These are phyloP conservation scores for Synanthedon tipuliformis DNA, from an alignment of 2,888 invertebrate species.

Conservation along the genomic window DNA sequence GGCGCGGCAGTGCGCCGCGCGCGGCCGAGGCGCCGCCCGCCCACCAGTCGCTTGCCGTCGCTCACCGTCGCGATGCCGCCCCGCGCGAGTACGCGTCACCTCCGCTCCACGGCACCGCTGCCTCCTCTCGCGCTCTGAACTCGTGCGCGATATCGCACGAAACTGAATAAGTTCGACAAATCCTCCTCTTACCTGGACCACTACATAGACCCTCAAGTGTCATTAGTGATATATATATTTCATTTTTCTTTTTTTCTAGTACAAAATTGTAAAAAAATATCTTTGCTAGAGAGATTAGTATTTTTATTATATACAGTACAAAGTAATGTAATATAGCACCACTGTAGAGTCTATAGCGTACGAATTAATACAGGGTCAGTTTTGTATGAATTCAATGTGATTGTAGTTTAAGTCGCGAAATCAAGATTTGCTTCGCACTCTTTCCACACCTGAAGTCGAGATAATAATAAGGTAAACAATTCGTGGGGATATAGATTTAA, in stretches of 20 bases:
- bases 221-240: conserved; percentile 25
- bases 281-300: conserved; percentile 51
- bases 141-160: conserved; percentile 46
- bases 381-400: conserved; percentile 71
- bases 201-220: conserved; percentile 59
- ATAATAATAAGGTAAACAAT: too few relatives aligned
- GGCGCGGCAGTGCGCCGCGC: conserved; percentile 68
- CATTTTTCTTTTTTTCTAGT: conserved; percentile 24
- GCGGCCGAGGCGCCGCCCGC: conserved; percentile 67
- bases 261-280: conserved; percentile 60
- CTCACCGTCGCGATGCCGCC: conserved; percentile 26
- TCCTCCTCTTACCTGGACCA: conserved; percentile 69
- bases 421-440: conserved; percentile 33
- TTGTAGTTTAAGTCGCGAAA: conserved; percentile 65
- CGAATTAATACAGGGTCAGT: conserved; percentile 68
- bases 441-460: too few relatives aligned
- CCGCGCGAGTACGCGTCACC: conserved; percentile 25
- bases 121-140: conserved; percentile 25
- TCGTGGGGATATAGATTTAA: too few relatives aligned
- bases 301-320: conserved; percentile 62
- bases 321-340: conserved; percentile 60
- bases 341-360: conserved; percentile 59
- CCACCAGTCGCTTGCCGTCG: conserved; percentile 33
- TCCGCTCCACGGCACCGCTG: conserved; percentile 11
- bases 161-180: conserved; percentile 71